These are phyloP conservation scores for Eulimnadia texana DNA, from an alignment of 1,140 invertebrate species.

Conservation along the genomic window DNA sequence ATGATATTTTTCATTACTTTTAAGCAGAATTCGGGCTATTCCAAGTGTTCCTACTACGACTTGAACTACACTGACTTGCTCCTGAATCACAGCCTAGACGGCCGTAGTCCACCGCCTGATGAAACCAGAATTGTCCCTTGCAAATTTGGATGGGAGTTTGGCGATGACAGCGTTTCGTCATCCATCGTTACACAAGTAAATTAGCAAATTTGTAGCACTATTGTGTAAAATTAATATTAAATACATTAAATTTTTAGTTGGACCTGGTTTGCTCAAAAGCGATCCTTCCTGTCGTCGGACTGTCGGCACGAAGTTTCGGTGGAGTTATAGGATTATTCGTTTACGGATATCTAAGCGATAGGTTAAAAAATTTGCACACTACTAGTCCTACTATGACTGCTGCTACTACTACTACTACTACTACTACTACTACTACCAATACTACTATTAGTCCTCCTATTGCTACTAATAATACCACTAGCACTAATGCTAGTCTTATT, in stretches of 20 bases:
- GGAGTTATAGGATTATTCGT: slow-evolving; percentile 5
- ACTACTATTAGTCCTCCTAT: neutral
- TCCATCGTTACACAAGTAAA: slow-evolving; percentile 68
- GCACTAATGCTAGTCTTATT: neutral
- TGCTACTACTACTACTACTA: neutral
- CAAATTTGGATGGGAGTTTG: slow-evolving; percentile 63
- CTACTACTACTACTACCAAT: neutral
- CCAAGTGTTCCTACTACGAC: slow-evolving; percentile 5
- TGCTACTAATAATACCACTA: neutral
- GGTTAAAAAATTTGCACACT: too few species aligned
- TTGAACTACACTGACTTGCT: slow-evolving; percentile 8
- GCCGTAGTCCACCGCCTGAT: too few species aligned
- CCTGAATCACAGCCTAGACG: too few species aligned
- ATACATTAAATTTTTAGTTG: too few species aligned
- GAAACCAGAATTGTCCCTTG: too few species aligned
- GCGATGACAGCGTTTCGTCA: slow-evolving; percentile 46
- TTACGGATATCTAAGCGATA: slow-evolving; percentile 8
- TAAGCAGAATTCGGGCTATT: neutral
- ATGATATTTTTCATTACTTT: too few species aligned
- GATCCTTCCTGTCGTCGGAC: neutral
- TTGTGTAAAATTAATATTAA: too few species aligned
- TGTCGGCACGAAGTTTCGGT: neutral
- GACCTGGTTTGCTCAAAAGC: slow-evolving; percentile 12
- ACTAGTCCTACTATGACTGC: neutral
- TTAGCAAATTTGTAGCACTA: too few species aligned